Conservation (phyloP, 1,140 invertebrate genomes). For the Oryzaephilus surinamensis region DNA sequence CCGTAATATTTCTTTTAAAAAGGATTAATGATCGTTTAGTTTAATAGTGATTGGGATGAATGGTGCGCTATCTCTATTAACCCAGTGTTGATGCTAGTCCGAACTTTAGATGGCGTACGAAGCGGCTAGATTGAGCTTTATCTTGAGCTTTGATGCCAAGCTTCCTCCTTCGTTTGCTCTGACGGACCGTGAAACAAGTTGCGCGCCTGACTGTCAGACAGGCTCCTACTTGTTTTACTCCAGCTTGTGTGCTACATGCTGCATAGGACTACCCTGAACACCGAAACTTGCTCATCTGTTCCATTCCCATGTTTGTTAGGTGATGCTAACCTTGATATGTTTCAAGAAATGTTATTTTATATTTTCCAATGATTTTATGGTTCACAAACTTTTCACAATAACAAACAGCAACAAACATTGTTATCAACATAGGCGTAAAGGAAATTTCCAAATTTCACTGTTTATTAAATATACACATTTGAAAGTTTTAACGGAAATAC, state of each 20-base stretch:
- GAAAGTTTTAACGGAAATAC: no score
- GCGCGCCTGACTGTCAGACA: constrained; percentile 17
- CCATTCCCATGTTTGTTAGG: constrained; percentile 13
- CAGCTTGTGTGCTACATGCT: no score
- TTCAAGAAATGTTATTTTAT: no score
- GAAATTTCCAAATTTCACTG: no score
- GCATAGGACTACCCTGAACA: no score
- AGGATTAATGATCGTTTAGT: constrained; percentile 24
- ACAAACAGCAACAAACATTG: no score
- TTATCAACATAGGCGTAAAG: no score
- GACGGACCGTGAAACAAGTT: constrained; percentile 27
- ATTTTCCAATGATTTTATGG: no score
- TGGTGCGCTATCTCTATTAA: constrained; percentile 21
- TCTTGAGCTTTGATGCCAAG: constrained; percentile 15
- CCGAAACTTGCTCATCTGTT: constrained; percentile 9
- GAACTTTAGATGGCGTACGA: constrained; percentile 11
- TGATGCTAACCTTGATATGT: no score
- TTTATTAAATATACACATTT: no score
- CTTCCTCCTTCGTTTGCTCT: constrained; percentile 19
- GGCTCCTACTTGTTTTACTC: no score
- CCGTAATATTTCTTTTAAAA: constrained; percentile 18
- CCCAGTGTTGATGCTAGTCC: constrained; percentile 17
- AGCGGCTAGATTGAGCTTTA: constrained; percentile 13
- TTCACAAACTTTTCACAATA: no score
- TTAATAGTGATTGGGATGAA: constrained; percentile 24